A percentile compares a stretch with the other conserved stretches of the same genome.
These are phyloP conservation scores for Drosophila fuyamai DNA, from an alignment of 1,140 invertebrate species.

Conservation along the genomic window DNA sequence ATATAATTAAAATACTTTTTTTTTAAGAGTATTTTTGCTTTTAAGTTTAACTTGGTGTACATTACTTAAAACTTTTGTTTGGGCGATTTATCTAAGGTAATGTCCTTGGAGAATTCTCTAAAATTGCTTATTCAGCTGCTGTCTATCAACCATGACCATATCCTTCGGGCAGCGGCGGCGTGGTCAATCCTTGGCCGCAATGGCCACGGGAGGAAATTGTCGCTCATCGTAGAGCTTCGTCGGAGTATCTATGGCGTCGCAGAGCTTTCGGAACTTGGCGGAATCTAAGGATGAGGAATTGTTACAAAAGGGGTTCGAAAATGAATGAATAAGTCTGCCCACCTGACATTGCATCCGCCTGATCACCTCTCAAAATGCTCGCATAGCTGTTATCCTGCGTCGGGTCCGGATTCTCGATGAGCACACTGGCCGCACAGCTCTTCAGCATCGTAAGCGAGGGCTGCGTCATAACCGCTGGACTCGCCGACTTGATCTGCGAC, in stretches of 20 bases:
- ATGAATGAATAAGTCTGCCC: neutral
- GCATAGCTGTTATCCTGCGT: slow-evolving; percentile 80
- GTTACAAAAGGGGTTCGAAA: no score
- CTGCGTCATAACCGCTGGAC: slow-evolving; percentile 28
- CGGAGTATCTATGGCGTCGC: slow-evolving; percentile 83
- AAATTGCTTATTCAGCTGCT: slow-evolving; percentile 36
- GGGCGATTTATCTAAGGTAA: slow-evolving; percentile 21
- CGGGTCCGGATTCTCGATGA: slow-evolving; percentile 78
- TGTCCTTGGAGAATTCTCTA: slow-evolving; percentile 27
- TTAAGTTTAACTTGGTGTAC: slow-evolving; percentile 25
- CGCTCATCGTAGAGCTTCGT: slow-evolving; percentile 81
- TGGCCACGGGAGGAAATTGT: slow-evolving; percentile 83
- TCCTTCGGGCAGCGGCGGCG: slow-evolving; percentile 28
- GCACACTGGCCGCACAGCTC: slow-evolving; percentile 72
- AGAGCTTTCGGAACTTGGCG: slow-evolving; percentile 80
- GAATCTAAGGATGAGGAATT: slow-evolving; percentile 55
- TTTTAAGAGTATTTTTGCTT: slow-evolving; percentile 60
- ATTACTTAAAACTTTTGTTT: slow-evolving; percentile 49
- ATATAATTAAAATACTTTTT: slow-evolving; percentile 62
- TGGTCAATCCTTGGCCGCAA: slow-evolving; percentile 81
- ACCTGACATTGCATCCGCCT: slow-evolving; percentile 76
- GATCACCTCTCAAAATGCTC: slow-evolving; percentile 71
- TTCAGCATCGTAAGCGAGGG: slow-evolving; percentile 68
- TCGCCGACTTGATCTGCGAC: slow-evolving; percentile 39
- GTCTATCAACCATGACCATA: slow-evolving; percentile 48